phyloP scores from a whole-genome alignment of 2,888 invertebrate genomes.

The Mythimna impura region DNA sequence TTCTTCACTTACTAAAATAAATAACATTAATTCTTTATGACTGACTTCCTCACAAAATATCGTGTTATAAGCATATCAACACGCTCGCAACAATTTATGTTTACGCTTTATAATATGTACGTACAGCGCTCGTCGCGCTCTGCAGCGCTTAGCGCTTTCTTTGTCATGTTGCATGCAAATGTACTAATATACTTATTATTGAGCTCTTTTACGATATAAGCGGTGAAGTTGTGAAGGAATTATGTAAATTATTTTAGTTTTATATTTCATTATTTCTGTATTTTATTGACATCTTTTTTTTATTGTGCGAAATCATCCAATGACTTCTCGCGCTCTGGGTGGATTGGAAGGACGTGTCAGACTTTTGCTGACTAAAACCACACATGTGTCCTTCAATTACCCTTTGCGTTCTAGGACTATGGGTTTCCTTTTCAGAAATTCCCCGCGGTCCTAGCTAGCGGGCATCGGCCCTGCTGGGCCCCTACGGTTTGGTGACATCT shows the following conservation, averaged over 20 bases:
- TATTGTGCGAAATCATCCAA: too few species aligned
- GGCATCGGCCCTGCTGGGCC: too few species aligned
- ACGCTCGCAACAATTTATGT: conserved; percentile 15
- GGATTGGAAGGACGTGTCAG: too few species aligned
- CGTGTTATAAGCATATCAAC: conserved; percentile 40
- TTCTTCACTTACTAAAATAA: neutral
- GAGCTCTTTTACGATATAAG: conserved; percentile 21
- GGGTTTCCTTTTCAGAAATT: too few species aligned
- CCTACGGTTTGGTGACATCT: too few species aligned
- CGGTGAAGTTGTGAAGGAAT: conserved; percentile 11
- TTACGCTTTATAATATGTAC: conserved; percentile 50
- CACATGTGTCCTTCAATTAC: too few species aligned
- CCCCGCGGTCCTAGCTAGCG: too few species aligned
- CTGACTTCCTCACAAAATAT: conserved; percentile 20
- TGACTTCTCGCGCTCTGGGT: too few species aligned
- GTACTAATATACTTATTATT: conserved; percentile 46
- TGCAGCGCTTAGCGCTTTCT: conserved; percentile 72
- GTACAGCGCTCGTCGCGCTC: conserved; percentile 48
- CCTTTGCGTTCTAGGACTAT: too few species aligned
- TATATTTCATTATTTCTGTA: neutral
- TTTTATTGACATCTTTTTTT: neutral
- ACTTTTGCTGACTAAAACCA: too few species aligned
- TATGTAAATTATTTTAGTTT: conserved; percentile 17
- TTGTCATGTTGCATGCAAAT: conserved; percentile 81
- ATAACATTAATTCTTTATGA: conserved; percentile 6